These are phyloP conservation scores for Choreutis nemorana DNA, from an alignment of 2,888 invertebrate species.

Conservation along the genomic window DNA sequence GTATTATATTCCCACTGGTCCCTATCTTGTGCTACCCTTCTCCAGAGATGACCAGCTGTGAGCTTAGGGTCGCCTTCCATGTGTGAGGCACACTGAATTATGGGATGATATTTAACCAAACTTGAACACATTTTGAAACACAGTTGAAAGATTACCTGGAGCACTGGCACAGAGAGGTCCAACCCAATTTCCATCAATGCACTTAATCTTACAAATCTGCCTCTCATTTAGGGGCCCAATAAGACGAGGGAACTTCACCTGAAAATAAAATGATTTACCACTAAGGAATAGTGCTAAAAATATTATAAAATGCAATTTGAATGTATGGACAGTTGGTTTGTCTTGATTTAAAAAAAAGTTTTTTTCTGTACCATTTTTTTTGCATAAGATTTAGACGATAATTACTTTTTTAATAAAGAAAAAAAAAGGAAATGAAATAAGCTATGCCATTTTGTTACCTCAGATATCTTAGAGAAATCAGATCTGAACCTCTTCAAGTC, in stretches of 20 bases:
- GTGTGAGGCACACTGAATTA: too few relatives aligned
- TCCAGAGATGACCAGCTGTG: too few relatives aligned
- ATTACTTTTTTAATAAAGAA: not conserved
- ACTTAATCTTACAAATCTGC: constrained; percentile 83
- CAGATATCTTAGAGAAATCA: constrained; percentile 57
- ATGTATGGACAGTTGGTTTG: not conserved
- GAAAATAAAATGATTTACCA: constrained; percentile 8
- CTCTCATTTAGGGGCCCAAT: constrained; percentile 77
- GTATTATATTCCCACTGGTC: too few relatives aligned
- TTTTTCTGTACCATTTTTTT: not conserved
- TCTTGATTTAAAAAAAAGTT: constrained; percentile 4
- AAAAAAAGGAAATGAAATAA: not conserved
- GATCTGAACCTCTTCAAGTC: constrained; percentile 47
- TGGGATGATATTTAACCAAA: too few relatives aligned
- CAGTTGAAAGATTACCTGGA: constrained; percentile 62
- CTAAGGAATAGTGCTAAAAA: not conserved
- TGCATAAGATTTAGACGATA: not conserved
- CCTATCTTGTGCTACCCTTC: too few relatives aligned
- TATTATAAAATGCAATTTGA: too few relatives aligned
- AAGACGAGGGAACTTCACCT: constrained; percentile 80
- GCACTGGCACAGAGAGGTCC: constrained; percentile 81
- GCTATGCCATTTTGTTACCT: constrained; percentile 37
- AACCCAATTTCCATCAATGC: constrained; percentile 85
- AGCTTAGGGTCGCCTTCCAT: too few relatives aligned
- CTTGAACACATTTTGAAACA: too few relatives aligned